Conservation (phyloP, 1,140 invertebrate genomes). For the Limonius californicus region DNA sequence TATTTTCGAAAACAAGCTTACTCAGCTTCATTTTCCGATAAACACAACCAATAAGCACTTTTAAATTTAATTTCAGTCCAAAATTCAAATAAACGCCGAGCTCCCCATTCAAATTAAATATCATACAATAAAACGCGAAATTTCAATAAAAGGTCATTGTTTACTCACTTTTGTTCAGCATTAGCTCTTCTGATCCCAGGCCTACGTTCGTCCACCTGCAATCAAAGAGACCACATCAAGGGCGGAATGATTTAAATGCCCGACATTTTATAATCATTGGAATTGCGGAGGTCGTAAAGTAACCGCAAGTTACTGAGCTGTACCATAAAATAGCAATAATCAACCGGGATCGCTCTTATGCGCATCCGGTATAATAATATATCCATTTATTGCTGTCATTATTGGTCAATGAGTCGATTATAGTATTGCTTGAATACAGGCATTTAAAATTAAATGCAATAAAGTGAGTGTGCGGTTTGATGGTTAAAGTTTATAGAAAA, state of each 20-base stretch:
- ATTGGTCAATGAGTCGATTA: too few relatives aligned
- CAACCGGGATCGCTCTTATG: background rate
- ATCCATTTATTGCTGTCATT: too few relatives aligned
- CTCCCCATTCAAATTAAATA: background rate
- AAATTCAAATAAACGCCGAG: background rate
- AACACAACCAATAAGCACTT: background rate
- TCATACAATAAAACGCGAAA: slow-evolving; percentile 7
- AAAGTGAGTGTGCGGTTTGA: too few relatives aligned
- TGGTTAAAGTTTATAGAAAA: too few relatives aligned
- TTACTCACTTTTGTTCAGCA: slow-evolving; percentile 35
- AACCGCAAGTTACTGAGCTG: slow-evolving; percentile 18
- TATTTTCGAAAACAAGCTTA: background rate
- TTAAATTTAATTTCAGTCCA: background rate
- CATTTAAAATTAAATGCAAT: too few relatives aligned
- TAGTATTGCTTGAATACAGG: too few relatives aligned
- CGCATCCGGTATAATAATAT: too few relatives aligned
- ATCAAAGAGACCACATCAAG: slow-evolving; percentile 39
- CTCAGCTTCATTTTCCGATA: background rate
- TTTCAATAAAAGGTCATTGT: slow-evolving; percentile 14
- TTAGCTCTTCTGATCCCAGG: slow-evolving; percentile 28
- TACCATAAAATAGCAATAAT: background rate
- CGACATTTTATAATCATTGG: slow-evolving; percentile 21
- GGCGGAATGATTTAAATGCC: slow-evolving; percentile 24
- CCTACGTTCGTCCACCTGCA: slow-evolving; percentile 40
- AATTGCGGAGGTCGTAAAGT: slow-evolving; percentile 19